phyloP scores from a whole-genome alignment of 2,888 invertebrate species.

The Halocaridina rubra region DNA sequence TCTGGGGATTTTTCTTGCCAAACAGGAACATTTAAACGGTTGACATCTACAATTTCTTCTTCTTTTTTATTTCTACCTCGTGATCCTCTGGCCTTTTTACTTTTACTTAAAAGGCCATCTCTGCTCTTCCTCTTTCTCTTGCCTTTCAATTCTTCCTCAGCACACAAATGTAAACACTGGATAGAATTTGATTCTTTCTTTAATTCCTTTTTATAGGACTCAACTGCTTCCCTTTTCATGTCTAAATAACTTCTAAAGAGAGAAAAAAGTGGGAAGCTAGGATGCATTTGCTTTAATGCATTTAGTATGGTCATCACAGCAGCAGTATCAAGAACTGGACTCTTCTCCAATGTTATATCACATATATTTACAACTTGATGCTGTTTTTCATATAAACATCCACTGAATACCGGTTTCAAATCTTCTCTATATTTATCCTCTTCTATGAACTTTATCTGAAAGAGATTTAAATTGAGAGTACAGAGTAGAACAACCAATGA shows the following conservation, averaged over 20 bases:
- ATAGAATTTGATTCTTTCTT: conserved; percentile 10
- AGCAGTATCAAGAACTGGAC: not conserved
- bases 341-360: too few relatives aligned
- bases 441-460: too few relatives aligned
- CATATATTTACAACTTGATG: too few relatives aligned
- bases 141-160: not conserved
- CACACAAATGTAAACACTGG: not conserved
- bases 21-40: not conserved
- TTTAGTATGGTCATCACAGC: not conserved
- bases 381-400: too few relatives aligned
- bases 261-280: conserved; percentile 25
- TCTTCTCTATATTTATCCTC: too few relatives aligned
- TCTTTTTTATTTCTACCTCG: not conserved
- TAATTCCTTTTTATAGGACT: conserved; percentile 25
- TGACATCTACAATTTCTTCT: not conserved
- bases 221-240: conserved; percentile 34
- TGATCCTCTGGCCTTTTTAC: conserved; percentile 7
- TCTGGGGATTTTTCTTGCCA: conserved; percentile 48
- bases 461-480: too few relatives aligned
- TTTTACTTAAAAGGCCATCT: not conserved
- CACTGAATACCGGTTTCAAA: too few relatives aligned
- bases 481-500: too few relatives aligned
- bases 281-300: conserved; percentile 21
- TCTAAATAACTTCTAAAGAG: conserved; percentile 23
- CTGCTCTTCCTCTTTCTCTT: conserved; percentile 26